These are phyloP conservation scores for Trematomus loennbergii DNA, from an alignment of 2,113 vertebrate genomes.

Conservation along the genomic window DNA sequence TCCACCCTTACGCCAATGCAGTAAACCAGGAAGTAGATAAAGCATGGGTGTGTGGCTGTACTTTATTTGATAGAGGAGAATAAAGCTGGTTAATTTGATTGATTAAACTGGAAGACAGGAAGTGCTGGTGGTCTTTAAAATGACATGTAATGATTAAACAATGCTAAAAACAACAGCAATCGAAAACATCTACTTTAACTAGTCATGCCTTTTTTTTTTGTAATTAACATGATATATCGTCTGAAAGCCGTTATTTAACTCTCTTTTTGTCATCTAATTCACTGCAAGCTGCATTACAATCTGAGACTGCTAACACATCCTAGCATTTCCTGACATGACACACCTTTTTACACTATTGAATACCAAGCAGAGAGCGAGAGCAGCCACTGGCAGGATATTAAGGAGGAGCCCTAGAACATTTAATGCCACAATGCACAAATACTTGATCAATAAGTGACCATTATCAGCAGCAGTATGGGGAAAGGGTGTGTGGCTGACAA, in stretches of 20 bases:
- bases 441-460: constrained; percentile 20
- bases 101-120: not conserved
- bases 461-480: not conserved
- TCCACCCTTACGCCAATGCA: not conserved
- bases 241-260: not conserved
- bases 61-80: not conserved
- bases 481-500: constrained; percentile 3
- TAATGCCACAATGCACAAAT: constrained; percentile 5
- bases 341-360: constrained; percentile 21
- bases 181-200: not conserved
- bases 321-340: constrained; percentile 1
- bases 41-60: not conserved
- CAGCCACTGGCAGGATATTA: not conserved
- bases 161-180: constrained; percentile 16
- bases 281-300: constrained; percentile 3
- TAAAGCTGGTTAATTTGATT: not conserved
- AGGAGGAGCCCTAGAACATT: not conserved
- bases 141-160: not conserved
- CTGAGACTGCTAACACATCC: constrained; percentile 1
- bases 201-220: not conserved
- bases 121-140: not conserved
- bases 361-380: not conserved
- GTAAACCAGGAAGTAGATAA: constrained; percentile 12
- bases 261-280: not conserved
- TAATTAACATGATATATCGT: not conserved